phyloP scores from a whole-genome alignment of 2,113 vertebrate genomes.

The Halichoeres trimaculatus region DNA sequence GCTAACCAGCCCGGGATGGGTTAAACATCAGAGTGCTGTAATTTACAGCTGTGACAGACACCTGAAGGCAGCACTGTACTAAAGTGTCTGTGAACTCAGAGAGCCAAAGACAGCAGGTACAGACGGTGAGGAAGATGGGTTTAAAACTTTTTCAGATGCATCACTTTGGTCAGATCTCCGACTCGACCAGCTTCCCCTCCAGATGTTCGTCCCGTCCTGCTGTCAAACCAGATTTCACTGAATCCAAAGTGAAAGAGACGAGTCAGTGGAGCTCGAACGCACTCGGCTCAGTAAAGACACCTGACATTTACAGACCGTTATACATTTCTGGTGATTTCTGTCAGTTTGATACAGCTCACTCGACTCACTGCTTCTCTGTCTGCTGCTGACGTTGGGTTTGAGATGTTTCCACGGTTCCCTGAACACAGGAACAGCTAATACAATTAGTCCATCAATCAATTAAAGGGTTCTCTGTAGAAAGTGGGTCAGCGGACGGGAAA shows the following conservation, averaged over 20 bases:
- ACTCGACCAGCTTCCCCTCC: constrained; percentile 9
- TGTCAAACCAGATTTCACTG: background rate
- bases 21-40: background rate
- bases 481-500: background rate
- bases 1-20: background rate
- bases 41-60: background rate
- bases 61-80: background rate
- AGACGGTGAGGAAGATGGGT: background rate
- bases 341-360: background rate
- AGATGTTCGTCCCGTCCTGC: constrained; percentile 20
- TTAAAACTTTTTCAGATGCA: background rate
- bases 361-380: background rate
- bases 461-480: background rate
- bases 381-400: background rate
- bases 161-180: background rate
- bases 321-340: too few relatives aligned
- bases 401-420: background rate
- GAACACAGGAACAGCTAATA: background rate
- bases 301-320: background rate
- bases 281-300: background rate
- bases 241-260: background rate
- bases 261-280: background rate
- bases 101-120: too few relatives aligned
- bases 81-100: background rate
- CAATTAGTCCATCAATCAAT: background rate